Conservation (phyloP, 2,113 vertebrate species). For the Etia nguti region DNA sequence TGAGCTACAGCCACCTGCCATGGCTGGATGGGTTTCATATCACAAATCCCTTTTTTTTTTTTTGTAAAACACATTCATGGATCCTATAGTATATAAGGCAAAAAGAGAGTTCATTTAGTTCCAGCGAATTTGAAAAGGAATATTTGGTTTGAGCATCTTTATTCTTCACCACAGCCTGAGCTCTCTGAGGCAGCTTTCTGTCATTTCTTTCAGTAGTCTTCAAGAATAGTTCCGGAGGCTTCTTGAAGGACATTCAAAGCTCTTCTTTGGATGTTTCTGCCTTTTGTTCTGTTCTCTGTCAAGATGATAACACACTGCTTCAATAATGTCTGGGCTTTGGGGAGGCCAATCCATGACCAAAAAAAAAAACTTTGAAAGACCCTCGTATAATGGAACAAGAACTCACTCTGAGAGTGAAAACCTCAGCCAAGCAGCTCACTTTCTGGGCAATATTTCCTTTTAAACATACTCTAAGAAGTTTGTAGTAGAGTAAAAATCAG, state of each 20-base stretch:
- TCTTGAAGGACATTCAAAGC: neutral
- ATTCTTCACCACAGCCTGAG: neutral
- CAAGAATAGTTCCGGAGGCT: neutral
- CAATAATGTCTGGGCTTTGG: neutral
- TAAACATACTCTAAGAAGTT: neutral
- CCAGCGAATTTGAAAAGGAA: fast-evolving
- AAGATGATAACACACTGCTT: neutral
- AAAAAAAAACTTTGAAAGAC: neutral
- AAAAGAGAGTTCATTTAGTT: neutral
- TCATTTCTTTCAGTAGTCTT: neutral
- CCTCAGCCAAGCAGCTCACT: neutral
- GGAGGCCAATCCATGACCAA: neutral
- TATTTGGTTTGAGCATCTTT: neutral
- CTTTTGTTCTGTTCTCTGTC: neutral
- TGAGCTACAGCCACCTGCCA: neutral
- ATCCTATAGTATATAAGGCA: neutral
- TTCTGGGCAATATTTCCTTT: neutral
- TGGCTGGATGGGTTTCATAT: neutral
- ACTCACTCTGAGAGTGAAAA: neutral
- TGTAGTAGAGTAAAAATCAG: neutral
- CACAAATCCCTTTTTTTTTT: neutral
- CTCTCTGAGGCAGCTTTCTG: neutral
- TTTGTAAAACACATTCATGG: neutral
- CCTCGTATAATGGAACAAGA: neutral
- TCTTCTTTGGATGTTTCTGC: neutral